phyloP scores from a whole-genome alignment of 1,140 invertebrate species.

The Brachionus angularis region DNA sequence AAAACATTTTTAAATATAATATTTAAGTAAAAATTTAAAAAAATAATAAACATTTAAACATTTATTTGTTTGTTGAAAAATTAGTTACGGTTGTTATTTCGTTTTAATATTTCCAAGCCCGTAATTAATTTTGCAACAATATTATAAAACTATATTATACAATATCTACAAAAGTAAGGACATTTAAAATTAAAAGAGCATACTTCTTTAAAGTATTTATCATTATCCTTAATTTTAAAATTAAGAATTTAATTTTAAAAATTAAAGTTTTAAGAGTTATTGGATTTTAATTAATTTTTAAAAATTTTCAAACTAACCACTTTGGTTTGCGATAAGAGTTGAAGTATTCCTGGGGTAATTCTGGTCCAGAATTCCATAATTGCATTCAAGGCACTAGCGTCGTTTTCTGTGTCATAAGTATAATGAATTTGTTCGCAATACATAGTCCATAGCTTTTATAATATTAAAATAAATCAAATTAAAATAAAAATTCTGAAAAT shows the following conservation, averaged over 20 bases:
- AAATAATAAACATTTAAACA: conserved; percentile 44
- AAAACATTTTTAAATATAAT: conserved; percentile 32
- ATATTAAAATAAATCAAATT: not conserved
- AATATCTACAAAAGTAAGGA: not conserved
- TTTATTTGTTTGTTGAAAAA: not conserved
- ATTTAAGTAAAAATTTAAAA: conserved; percentile 35
- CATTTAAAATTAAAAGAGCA: not conserved
- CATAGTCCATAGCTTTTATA: conserved; percentile 82
- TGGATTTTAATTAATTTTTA: not conserved
- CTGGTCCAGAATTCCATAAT: conserved; percentile 98
- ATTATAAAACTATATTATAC: too few relatives aligned
- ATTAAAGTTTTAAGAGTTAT: too few relatives aligned
- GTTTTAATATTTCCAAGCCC: too few relatives aligned
- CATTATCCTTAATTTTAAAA: conserved; percentile 32
- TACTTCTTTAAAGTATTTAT: conserved; percentile 43
- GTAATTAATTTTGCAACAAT: too few relatives aligned
- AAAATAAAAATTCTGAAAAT: not conserved
- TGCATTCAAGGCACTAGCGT: conserved; percentile 61
- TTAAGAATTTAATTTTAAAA: conserved; percentile 10
- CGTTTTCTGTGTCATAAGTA: conserved; percentile 61
- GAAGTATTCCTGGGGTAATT: conserved; percentile 87
- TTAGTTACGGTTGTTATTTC: conserved; percentile 22
- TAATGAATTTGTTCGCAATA: conserved; percentile 84
- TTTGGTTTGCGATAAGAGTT: conserved; percentile 87
- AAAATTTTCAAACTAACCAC: conserved; percentile 64